Evolutionary conservation across 2,797 vertebrate species (phyloP).

Genomic region (Vultur gryphus): DNA sequence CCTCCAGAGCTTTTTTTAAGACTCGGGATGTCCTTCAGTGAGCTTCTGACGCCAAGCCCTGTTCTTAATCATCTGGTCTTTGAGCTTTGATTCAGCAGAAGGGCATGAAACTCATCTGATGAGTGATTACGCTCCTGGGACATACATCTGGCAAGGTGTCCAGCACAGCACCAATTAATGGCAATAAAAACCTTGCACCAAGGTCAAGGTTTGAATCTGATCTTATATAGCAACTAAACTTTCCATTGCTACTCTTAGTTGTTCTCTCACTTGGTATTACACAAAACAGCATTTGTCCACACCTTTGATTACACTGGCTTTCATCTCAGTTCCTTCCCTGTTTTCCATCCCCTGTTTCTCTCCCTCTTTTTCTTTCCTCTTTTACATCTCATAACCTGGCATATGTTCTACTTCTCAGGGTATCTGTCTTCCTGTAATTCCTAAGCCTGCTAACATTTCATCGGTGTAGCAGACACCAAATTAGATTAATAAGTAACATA

Average conservation of each 20-base stretch:
- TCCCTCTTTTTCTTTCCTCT: not conserved
- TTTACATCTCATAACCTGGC: not conserved
- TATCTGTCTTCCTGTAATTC: not conserved
- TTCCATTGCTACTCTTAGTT: not conserved
- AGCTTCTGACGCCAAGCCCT: not conserved
- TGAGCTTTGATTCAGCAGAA: not conserved
- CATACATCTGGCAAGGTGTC: not conserved
- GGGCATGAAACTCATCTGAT: not conserved
- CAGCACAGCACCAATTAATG: not conserved
- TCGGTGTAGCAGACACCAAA: not conserved
- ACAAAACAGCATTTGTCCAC: not conserved
- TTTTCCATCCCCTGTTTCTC: not conserved
- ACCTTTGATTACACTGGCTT: not conserved
- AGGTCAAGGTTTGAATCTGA: not conserved
- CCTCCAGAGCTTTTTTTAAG: not conserved
- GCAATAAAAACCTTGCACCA: not conserved
- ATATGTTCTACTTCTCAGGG: not conserved
- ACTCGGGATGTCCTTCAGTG: accelerated
- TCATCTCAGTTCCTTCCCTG: not conserved
- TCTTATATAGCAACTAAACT: not conserved
- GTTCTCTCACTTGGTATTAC: not conserved
- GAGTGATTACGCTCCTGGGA: not conserved
- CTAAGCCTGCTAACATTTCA: not conserved
- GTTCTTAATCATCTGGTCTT: not conserved
- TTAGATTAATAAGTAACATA: not conserved